phyloP scores from a whole-genome alignment of 2,888 invertebrate species.

The Anodontia alba region DNA sequence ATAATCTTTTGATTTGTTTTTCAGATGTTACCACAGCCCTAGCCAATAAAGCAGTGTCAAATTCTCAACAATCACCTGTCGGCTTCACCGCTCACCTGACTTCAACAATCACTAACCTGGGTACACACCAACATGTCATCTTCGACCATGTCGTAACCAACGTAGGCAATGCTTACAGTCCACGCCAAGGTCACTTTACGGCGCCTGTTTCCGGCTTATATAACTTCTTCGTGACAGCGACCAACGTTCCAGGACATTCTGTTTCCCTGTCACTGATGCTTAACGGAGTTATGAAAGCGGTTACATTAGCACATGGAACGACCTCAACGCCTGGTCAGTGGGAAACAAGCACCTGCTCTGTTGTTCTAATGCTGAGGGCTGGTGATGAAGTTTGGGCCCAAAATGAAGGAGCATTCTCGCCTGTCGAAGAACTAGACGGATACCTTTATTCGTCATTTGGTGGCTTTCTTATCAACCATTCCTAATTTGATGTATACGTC shows the following conservation, averaged over 20 bases:
- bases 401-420: slow-evolving; percentile 44
- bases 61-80: slow-evolving; percentile 22
- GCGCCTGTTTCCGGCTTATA: slow-evolving; percentile 45
- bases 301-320: slow-evolving; percentile 40
- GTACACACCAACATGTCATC: slow-evolving; percentile 35
- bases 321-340: slow-evolving; percentile 21
- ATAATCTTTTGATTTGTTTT: not conserved
- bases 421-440: slow-evolving; percentile 42
- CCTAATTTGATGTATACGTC: too few species aligned
- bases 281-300: slow-evolving; percentile 28
- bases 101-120: slow-evolving; percentile 29
- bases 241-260: slow-evolving; percentile 42
- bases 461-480: slow-evolving; percentile 31
- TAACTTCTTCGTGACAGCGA: slow-evolving; percentile 40
- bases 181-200: slow-evolving; percentile 30
- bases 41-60: slow-evolving; percentile 25
- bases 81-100: slow-evolving; percentile 47
- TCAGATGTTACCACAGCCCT: slow-evolving; percentile 39
- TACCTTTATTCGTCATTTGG: slow-evolving; percentile 45
- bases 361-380: slow-evolving; percentile 16
- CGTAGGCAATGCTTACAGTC: slow-evolving; percentile 35
- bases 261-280: slow-evolving; percentile 35
- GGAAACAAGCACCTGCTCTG: slow-evolving; percentile 42
- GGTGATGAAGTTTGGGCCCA: slow-evolving; percentile 58
- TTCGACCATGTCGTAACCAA: slow-evolving; percentile 46